These are phyloP conservation scores for Pharmacophagus antenor DNA, from an alignment of 2,888 invertebrate species.

Conservation along the genomic window DNA sequence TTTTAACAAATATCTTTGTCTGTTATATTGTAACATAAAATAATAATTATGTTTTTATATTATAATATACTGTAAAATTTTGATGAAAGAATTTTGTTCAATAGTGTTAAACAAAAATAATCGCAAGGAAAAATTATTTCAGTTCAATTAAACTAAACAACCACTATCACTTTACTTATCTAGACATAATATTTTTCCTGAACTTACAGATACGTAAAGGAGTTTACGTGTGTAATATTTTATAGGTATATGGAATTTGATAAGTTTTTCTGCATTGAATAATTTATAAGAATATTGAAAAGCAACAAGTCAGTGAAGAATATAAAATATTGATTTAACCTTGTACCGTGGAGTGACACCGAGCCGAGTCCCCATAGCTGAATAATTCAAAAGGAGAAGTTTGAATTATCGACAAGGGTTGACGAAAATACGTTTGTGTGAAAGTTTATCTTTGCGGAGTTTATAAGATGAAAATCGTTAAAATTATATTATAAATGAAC, in stretches of 20 bases:
- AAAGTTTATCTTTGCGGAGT: not conserved
- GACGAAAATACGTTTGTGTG: slow-evolving; percentile 17
- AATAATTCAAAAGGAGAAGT: slow-evolving; percentile 24
- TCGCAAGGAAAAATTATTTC: too few species aligned
- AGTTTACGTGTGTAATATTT: not conserved
- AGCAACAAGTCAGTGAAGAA: slow-evolving; percentile 24
- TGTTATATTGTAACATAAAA: too few species aligned
- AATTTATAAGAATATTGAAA: slow-evolving; percentile 20
- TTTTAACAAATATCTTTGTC: too few species aligned
- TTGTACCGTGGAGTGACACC: slow-evolving; percentile 20
- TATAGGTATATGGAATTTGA: not conserved
- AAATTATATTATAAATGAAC: not conserved
- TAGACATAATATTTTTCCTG: not conserved
- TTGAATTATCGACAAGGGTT: slow-evolving; percentile 25
- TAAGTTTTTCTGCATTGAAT: slow-evolving; percentile 13
- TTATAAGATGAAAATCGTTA: not conserved
- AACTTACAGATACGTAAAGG: not conserved
- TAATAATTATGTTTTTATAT: too few species aligned
- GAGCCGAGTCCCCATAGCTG: slow-evolving; percentile 11
- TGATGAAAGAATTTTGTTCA: too few species aligned
- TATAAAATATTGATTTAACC: slow-evolving; percentile 27
- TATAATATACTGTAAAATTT: too few species aligned
- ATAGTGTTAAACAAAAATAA: too few species aligned
- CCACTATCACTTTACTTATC: not conserved
- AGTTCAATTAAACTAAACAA: too few species aligned